Conservation (phyloP, 1,140 invertebrate genomes). For the Octopus sinensis region DNA sequence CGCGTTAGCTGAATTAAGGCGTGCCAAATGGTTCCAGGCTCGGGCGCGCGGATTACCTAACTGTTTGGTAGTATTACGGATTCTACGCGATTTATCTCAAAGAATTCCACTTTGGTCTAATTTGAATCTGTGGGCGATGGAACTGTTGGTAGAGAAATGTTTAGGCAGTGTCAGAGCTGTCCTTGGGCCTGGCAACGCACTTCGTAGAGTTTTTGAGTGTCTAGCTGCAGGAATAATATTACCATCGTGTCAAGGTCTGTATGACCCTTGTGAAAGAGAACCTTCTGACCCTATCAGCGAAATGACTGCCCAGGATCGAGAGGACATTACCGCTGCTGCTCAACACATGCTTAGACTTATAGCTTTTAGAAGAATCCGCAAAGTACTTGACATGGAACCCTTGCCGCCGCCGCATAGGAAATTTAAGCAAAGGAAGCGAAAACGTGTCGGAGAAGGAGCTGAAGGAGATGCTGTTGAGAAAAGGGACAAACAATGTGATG, state of each 20-base stretch:
- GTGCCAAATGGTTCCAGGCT: constrained; percentile 3
- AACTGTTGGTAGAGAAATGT: neutral
- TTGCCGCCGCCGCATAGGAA: neutral
- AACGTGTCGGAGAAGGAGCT: neutral
- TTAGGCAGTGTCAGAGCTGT: neutral
- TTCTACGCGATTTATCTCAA: neutral
- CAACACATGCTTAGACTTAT: constrained; percentile 3
- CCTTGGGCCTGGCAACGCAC: neutral
- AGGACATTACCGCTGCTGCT: neutral
- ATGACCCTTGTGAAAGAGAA: neutral
- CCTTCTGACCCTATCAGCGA: neutral
- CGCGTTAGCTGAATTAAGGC: neutral
- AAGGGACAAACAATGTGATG: neutral
- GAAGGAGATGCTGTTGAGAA: neutral
- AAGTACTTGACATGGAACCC: neutral
- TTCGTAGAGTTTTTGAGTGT: constrained; percentile 2
- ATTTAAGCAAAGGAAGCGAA: constrained; percentile 2
- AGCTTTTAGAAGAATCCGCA: constrained; percentile 2
- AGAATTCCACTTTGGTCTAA: neutral
- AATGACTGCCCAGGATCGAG: neutral
- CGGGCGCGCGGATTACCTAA: neutral
- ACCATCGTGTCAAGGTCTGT: neutral
- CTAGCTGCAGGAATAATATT: neutral
- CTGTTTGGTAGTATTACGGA: neutral
- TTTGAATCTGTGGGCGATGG: neutral